Conservation (phyloP, 2,113 vertebrate species). For the Chamaea fasciata region DNA sequence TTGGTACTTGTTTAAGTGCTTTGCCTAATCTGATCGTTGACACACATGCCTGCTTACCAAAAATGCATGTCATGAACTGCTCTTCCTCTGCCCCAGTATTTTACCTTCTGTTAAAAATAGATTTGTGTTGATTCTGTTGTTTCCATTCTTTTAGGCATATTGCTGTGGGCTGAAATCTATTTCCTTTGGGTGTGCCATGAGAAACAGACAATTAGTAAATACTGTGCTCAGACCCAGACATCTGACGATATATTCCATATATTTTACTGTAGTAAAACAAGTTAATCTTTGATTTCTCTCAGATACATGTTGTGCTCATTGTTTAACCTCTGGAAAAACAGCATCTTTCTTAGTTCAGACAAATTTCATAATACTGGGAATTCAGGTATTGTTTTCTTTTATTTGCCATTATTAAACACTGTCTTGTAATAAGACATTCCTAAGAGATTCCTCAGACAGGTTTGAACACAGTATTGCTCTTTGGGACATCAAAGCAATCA, state of each 20-base stretch:
- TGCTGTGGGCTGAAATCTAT: background rate
- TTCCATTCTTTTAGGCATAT: background rate
- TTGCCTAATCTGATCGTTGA: background rate
- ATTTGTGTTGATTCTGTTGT: background rate
- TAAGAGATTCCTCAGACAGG: background rate
- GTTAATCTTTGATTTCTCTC: background rate
- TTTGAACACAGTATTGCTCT: background rate
- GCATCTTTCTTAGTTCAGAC: background rate
- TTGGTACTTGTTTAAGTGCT: background rate
- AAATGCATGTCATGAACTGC: background rate
- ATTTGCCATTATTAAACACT: background rate
- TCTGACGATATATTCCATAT: background rate
- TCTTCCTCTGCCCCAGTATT: background rate
- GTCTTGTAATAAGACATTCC: background rate
- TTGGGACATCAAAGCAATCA: background rate
- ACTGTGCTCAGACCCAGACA: background rate
- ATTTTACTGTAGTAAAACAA: background rate
- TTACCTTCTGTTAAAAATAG: background rate
- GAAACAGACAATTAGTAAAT: background rate
- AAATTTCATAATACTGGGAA: background rate
- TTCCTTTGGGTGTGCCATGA: background rate
- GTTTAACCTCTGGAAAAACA: background rate
- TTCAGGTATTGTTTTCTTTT: background rate
- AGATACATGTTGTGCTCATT: background rate
- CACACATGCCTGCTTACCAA: background rate